Evolutionary conservation across 1,140 invertebrate genomes (phyloP).

Genomic region (Euura lappo): DNA sequence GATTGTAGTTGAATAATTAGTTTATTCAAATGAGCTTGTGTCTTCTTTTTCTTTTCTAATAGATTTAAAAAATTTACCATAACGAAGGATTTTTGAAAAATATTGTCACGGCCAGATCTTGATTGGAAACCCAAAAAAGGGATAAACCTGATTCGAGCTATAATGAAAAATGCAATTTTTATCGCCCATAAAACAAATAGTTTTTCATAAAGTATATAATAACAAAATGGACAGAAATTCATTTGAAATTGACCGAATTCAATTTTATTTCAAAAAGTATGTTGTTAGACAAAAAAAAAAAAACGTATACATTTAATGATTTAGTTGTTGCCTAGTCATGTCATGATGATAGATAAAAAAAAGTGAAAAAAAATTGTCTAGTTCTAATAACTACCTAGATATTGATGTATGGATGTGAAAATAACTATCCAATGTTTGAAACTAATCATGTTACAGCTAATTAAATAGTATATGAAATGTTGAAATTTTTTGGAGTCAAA

Average conservation of each 20-base stretch:
- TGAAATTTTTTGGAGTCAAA: not conserved
- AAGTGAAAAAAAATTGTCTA: not conserved
- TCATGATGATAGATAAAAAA: not conserved
- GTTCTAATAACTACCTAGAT: not conserved
- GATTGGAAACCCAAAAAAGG: not conserved
- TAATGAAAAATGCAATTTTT: too few species aligned
- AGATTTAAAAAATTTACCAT: too few species aligned
- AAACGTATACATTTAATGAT: not conserved
- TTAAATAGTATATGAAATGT: conserved; percentile 6
- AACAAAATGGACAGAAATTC: too few species aligned
- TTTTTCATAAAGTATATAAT: too few species aligned
- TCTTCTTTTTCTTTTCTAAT: too few species aligned
- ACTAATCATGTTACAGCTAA: not conserved
- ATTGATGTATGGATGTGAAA: not conserved
- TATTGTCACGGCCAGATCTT: too few species aligned
- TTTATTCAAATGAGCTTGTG: too few species aligned
- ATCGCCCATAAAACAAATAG: too few species aligned
- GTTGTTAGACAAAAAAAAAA: not conserved
- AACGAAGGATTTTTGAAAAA: too few species aligned
- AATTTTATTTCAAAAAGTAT: not conserved
- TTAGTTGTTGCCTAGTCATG: conserved; percentile 5
- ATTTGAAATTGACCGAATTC: not conserved
- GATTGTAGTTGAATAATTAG: too few species aligned
- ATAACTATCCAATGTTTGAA: not conserved
- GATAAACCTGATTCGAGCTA: not conserved